Base-by-base conservation (phyloP, 2,888 invertebrate genomes). In the Lasioglossum morio region DNA sequence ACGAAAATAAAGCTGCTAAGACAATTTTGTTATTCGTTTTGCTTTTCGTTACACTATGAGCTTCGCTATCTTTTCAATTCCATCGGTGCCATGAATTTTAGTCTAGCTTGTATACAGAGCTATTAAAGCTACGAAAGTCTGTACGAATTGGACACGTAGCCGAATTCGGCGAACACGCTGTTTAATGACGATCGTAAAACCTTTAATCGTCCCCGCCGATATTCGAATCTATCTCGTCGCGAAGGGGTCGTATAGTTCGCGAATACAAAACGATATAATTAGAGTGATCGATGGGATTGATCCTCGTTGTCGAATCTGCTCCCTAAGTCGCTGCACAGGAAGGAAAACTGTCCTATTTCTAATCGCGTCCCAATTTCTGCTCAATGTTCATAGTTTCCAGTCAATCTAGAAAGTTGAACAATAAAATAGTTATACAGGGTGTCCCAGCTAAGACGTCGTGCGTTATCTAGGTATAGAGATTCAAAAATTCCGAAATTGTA, bases 231-330 rank as follows among this genome's bases (percentile, higher is more conserved):
- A 82, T 88, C 77, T 76, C 74, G 43, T 48, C 53, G 72, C 40
- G 60, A 43, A 84, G 63, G 19, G 78, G 60, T 80, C 84, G 66
- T 57, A 83, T 86, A 81, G 84, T 81, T 86, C 75, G 77, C 74
- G 81, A 72, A 82, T 88, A 81, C 85, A 82, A 90, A 90, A 80
- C 84, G 86, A 88, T 90, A 84, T 88, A 89, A 90, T 90, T 88
- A 85, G 72, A 66, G 75, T 60, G 80, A 90, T 88, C 89, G 89
- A 90, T 89, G 72, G 81, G 37, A 76, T 79, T 66, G 48, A 57
- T 34, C 60, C 10, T 30, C 30, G 79, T 23, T 53, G 37, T 19
- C 30, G 30, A 60, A 57, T 76, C 43, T 72, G 37, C 23, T 37
- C 23, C n/a, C 27, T 34, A 75, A 80, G 43, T 74, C 63, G 80